Percentiles rank a stretch among this genome's conserved stretches.
These are phyloP conservation scores for Microcebus jonahi DNA, from an alignment of 2,113 vertebrate species.

Conservation along the genomic window DNA sequence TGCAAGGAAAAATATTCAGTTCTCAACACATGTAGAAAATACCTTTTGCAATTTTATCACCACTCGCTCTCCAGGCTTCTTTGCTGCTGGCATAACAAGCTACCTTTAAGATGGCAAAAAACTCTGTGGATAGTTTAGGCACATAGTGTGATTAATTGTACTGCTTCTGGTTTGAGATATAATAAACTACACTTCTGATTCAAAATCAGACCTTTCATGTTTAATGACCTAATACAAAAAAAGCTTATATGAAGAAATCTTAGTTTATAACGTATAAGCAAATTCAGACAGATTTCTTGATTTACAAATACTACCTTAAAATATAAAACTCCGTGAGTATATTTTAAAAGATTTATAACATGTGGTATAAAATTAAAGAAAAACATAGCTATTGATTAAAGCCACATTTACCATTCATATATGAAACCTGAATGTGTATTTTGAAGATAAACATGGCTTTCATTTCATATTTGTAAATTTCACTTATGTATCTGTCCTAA, in stretches of 20 bases:
- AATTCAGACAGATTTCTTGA: constrained; percentile 20
- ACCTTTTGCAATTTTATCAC: no score
- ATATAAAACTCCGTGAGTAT: not conserved
- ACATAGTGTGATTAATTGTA: no score
- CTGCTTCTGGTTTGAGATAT: no score
- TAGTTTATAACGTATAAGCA: constrained; percentile 10
- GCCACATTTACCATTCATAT: not conserved
- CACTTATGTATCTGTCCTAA: not conserved
- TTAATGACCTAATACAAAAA: not conserved
- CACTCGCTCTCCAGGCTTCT: no score
- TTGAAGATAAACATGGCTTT: not conserved
- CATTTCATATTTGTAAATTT: constrained; percentile 23
- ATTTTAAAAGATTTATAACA: constrained; percentile 35
- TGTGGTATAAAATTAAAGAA: not conserved
- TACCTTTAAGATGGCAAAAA: no score
- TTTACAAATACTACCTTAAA: constrained; percentile 22
- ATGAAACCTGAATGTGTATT: constrained; percentile 14
- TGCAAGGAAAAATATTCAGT: no score
- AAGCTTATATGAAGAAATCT: not conserved
- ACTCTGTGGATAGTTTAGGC: no score
- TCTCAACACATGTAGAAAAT: no score
- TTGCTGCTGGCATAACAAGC: no score
- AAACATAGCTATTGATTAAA: not conserved
- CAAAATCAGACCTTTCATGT: no score
- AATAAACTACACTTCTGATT: no score